These are phyloP conservation scores for Melieria omissa DNA, from an alignment of 2,888 invertebrate genomes.

Conservation along the genomic window DNA sequence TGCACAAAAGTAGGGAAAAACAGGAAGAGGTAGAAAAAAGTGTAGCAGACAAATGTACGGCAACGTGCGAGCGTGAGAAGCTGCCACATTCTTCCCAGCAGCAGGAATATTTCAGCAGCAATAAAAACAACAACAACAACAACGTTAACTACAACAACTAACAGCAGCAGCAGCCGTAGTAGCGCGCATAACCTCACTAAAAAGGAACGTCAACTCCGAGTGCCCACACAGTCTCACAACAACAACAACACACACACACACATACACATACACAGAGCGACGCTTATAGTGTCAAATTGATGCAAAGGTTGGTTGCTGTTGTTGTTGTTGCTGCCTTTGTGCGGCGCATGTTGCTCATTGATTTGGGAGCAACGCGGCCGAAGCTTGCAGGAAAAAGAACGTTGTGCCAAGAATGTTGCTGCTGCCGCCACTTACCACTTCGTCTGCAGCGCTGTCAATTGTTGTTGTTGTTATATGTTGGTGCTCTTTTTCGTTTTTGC, in stretches of 20 bases:
- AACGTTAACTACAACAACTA: neutral
- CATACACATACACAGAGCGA: constrained; percentile 2
- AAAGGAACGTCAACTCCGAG: constrained; percentile 27
- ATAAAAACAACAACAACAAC: constrained; percentile 1
- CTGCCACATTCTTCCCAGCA: neutral
- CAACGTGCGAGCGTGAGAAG: neutral
- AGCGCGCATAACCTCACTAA: constrained; percentile 19
- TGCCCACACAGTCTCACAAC: neutral
- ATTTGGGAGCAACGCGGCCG: too few relatives aligned
- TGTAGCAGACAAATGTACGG: too few relatives aligned
- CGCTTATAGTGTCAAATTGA: neutral
- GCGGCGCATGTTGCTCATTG: too few relatives aligned
- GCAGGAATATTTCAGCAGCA: too few relatives aligned
- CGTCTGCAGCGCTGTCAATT: too few relatives aligned
- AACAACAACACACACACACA: constrained; percentile 7
- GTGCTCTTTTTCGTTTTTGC: too few relatives aligned
- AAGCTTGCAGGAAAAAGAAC: neutral
- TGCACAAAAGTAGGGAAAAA: constrained; percentile 10
- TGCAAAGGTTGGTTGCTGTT: neutral
- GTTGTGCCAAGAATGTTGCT: neutral
- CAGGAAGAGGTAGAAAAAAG: neutral
- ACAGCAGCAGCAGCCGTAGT: constrained; percentile 7
- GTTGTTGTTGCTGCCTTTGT: neutral
- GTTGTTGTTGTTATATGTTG: too few relatives aligned
- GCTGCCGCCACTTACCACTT: too few relatives aligned